These are phyloP conservation scores for human DNA, from an alignment of 2,113 vertebrate species.

Conservation along the genomic window DNA sequence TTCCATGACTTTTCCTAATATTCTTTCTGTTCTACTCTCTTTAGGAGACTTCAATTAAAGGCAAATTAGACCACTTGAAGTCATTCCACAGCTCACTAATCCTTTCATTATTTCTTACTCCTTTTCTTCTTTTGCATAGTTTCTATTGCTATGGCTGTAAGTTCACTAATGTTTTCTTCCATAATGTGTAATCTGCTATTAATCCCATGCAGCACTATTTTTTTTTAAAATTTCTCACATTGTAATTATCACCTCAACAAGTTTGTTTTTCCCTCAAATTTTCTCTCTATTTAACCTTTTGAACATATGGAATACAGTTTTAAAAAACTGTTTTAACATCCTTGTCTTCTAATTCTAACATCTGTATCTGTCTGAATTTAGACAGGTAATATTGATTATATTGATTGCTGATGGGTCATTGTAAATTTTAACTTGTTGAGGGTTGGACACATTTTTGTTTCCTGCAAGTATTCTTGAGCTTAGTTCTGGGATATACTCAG, in stretches of 20 bases:
- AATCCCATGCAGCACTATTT: not conserved
- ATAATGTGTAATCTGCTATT: not conserved
- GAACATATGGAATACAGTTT: not conserved
- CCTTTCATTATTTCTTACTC: not conserved
- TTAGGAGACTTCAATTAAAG: not conserved
- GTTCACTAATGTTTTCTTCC: not conserved
- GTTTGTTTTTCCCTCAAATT: not conserved
- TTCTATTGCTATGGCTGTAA: not conserved
- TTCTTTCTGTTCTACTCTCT: not conserved
- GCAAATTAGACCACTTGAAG: not conserved
- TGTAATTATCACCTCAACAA: not conserved
- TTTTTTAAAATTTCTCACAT: not conserved
- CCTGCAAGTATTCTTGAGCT: not conserved
- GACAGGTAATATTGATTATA: not conserved
- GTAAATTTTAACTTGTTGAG: not conserved
- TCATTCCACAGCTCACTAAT: not conserved
- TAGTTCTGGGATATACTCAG: not conserved
- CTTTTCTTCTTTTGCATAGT: not conserved
- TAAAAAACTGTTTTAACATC: not conserved
- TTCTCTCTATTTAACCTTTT: not conserved
- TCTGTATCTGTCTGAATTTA: not conserved
- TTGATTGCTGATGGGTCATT: not conserved
- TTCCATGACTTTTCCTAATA: not conserved
- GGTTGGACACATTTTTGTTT: not conserved
- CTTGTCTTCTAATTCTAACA: not conserved